Base-by-base conservation (phyloP, 2,113 vertebrate genomes). In the Scomber scombrus region DNA sequence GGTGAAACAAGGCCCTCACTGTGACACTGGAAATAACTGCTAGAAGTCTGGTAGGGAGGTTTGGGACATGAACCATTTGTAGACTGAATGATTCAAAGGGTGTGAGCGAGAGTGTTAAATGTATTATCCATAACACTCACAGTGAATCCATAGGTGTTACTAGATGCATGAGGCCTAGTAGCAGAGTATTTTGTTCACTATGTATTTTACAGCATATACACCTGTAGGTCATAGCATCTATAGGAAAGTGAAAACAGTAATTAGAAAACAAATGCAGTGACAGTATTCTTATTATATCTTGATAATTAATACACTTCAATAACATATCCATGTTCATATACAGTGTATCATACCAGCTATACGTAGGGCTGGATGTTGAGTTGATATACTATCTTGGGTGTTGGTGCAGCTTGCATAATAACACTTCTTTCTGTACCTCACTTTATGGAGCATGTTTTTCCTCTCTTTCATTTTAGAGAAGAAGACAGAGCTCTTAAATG, bases 81-180 rank as follows among this genome's bases (percentile, higher is more conserved):
- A 70, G 34, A 49, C 55, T 80, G 84, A 81, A 80, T 62, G 43
- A 76, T 46, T 75, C n/a, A 47, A 58, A 66, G 26, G 51, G 51
- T 55, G n/a, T 15, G 65, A 76, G 19, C 56, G 40, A 68, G 51
- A 69, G 54, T 11, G 71, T 67, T 68, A 78, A 63, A 69, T 19
- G 34, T 54, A 52, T 66, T 57, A 71, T 71, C 55, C 23, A 49
- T 14, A 31, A 45, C 16, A 31, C 3, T 58, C 55, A 56, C 26
- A 29, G 34, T 51, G 11, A 69, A 23, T 23, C 51, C 3, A 51
- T 5, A 46, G 19, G 14, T 26, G 19, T 51, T 23, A 34, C 50
- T 7, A 18, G 10, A 51, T 14, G 0, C 18, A n/a, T 26, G 34
- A n/a, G 5, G 46, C 51, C 8, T 11, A 3, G 14, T 10, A 2